phyloP scores from a whole-genome alignment of 2,888 invertebrate genomes.

The Ophion ellenae region DNA sequence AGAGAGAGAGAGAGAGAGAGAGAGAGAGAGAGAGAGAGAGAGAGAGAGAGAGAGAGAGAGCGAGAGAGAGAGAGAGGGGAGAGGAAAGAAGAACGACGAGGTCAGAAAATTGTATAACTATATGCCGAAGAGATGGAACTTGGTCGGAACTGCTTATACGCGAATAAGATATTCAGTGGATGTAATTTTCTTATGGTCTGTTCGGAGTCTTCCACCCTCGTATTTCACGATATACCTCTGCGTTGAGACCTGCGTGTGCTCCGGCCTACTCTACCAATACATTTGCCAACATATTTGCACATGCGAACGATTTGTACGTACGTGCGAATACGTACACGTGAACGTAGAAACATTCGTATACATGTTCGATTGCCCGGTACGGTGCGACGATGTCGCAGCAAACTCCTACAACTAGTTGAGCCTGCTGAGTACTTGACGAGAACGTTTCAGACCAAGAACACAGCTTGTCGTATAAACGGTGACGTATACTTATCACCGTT shows the following conservation, averaged over 20 bases:
- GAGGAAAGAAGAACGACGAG: background rate
- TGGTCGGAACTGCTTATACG: constrained; percentile 68
- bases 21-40: constrained; percentile 22
- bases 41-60: constrained; percentile 7
- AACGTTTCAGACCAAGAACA: constrained; percentile 42
- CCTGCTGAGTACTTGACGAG: constrained; percentile 44
- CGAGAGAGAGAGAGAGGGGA: too few relatives aligned
- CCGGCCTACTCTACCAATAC: constrained; percentile 12
- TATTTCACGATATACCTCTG: constrained; percentile 50
- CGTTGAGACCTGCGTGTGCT: constrained; percentile 41
- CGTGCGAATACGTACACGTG: background rate
- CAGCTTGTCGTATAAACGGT: constrained; percentile 34
- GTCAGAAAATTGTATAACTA: constrained; percentile 31
- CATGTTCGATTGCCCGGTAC: constrained; percentile 35
- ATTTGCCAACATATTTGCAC: background rate
- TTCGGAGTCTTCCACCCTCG: constrained; percentile 61
- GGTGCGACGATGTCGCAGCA: constrained; percentile 34
- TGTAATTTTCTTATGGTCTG: constrained; percentile 79
- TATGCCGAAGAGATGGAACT: constrained; percentile 58
- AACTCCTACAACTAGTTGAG: constrained; percentile 37
- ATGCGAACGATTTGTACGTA: constrained; percentile 11
- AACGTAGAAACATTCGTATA: constrained; percentile 2
- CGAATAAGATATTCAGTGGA: constrained; percentile 77
- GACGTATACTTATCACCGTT: constrained; percentile 42
- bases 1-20: constrained; percentile 19